These are phyloP conservation scores for Phaethon lepturus DNA, from an alignment of 2,113 vertebrate species.

Conservation along the genomic window DNA sequence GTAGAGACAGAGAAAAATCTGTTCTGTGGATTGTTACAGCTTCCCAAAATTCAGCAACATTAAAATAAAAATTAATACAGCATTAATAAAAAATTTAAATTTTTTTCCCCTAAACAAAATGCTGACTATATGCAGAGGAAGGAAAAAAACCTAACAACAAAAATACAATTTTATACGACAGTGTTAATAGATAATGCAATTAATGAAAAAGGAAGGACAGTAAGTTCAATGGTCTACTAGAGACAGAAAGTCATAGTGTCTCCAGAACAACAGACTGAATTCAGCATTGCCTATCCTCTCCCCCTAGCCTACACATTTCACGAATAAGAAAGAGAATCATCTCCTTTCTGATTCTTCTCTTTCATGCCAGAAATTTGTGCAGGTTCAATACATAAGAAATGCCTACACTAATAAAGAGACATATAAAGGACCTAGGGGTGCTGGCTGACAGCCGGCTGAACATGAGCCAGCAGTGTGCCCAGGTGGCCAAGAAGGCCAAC, in stretches of 20 bases:
- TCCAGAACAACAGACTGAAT: neutral
- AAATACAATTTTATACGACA: neutral
- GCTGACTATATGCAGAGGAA: too few relatives aligned
- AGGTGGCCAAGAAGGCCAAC: too few relatives aligned
- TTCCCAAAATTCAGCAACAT: neutral
- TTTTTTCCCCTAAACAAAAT: too few relatives aligned
- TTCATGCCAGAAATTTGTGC: neutral
- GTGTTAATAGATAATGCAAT: neutral
- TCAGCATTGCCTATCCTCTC: neutral
- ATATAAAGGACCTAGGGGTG: too few relatives aligned
- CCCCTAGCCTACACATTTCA: neutral
- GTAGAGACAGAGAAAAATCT: neutral
- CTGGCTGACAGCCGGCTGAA: too few relatives aligned
- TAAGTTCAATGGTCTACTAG: fast-evolving
- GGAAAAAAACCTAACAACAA: too few relatives aligned
- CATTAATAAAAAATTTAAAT: neutral
- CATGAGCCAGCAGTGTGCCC: too few relatives aligned
- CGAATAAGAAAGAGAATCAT: neutral
- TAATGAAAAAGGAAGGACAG: neutral
- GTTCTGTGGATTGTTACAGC: neutral
- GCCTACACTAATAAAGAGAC: neutral
- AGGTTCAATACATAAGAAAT: neutral
- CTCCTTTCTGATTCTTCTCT: neutral
- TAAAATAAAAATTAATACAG: neutral
- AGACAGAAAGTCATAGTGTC: neutral